phyloP scores from a whole-genome alignment of 2,113 vertebrate genomes.

The Pagrus major region DNA sequence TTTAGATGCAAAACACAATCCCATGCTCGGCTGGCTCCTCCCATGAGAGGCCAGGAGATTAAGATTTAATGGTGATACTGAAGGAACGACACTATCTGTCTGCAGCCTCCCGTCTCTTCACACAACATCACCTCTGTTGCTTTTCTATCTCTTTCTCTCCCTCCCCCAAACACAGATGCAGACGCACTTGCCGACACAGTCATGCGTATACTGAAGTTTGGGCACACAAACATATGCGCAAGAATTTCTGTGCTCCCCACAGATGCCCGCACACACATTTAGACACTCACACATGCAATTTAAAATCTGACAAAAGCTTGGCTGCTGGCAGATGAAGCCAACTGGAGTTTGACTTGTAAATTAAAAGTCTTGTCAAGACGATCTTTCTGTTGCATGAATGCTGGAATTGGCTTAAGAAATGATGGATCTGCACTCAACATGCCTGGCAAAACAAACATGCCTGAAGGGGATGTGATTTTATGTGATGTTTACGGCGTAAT shows the following conservation, averaged over 20 bases:
- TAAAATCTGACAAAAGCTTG: constrained; percentile 40
- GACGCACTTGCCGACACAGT: constrained; percentile 10
- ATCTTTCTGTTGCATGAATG: constrained; percentile 38
- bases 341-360: constrained; percentile 53
- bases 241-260: neutral
- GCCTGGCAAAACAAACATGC: constrained; percentile 38
- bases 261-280: neutral
- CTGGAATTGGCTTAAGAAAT: constrained; percentile 29
- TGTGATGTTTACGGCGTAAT: constrained; percentile 5
- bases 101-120: constrained; percentile 58
- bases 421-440: constrained; percentile 39
- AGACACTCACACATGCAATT: constrained; percentile 29
- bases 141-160: constrained; percentile 38
- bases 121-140: constrained; percentile 62
- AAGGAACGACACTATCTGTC: constrained; percentile 66
- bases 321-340: constrained; percentile 7
- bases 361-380: constrained; percentile 52
- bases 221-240: neutral
- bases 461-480: constrained; percentile 8
- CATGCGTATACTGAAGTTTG: neutral
- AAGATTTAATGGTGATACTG: constrained; percentile 78
- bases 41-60: constrained; percentile 72
- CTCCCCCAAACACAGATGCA: constrained; percentile 32
- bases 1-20: constrained; percentile 78
- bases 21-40: constrained; percentile 73